A percentile compares a stretch with the other conserved stretches of the same genome.
These are phyloP conservation scores for Amyelois transitella DNA, from an alignment of 1,140 invertebrate genomes.

Conservation along the genomic window DNA sequence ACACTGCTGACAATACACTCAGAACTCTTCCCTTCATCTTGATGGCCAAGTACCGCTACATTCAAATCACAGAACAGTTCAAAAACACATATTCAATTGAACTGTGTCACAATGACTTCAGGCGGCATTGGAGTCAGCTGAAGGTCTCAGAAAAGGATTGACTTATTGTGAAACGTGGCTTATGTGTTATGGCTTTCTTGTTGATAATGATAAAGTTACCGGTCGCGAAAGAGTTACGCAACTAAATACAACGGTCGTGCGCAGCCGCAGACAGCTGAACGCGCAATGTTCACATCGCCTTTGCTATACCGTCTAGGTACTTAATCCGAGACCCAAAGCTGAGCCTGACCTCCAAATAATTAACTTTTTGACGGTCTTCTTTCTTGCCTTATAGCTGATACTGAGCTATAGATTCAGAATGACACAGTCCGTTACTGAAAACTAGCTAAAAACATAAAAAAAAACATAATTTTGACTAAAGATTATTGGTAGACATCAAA, in stretches of 20 bases:
- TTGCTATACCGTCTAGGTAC: conserved; percentile 13
- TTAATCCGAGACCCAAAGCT: conserved; percentile 16
- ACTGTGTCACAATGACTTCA: conserved; percentile 35
- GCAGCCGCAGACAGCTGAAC: conserved; percentile 49
- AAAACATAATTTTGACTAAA: no score
- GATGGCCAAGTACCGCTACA: conserved; percentile 19
- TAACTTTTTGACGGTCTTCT: not conserved
- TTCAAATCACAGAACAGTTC: conserved; percentile 44
- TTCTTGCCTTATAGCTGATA: not conserved
- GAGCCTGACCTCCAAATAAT: conserved; percentile 2
- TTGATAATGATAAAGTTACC: conserved; percentile 27
- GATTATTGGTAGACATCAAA: no score
- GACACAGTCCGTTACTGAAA: no score
- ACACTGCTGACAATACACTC: conserved; percentile 27
- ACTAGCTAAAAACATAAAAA: no score
- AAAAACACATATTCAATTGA: conserved; percentile 29
- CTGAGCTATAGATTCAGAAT: no score
- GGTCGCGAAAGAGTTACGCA: conserved; percentile 29
- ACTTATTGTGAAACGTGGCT: conserved; percentile 33
- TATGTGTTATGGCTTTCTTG: conserved; percentile 20
- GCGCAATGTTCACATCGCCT: conserved; percentile 44
- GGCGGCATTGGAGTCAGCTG: conserved; percentile 35
- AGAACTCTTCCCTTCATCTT: conserved; percentile 42
- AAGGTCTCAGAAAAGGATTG: conserved; percentile 39
- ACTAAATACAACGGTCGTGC: conserved; percentile 40